Conservation (phyloP, 2,888 invertebrate species). For the Plutella xylostella region DNA sequence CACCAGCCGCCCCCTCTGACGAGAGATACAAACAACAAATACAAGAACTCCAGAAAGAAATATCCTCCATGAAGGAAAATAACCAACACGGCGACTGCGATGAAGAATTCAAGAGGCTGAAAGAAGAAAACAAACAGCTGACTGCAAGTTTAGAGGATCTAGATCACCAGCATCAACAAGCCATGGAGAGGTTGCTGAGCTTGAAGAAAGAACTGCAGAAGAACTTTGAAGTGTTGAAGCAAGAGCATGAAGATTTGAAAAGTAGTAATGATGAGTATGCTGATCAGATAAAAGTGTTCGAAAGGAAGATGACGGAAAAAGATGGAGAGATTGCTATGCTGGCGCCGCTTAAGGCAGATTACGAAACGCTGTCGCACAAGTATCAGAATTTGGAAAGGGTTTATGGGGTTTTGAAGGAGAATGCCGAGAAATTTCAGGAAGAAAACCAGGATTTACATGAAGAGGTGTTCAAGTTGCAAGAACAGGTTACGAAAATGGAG, state of each 20-base stretch:
- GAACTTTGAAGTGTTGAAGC: conserved; percentile 59
- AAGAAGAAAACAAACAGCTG: conserved; percentile 69
- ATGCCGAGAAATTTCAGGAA: conserved; percentile 63
- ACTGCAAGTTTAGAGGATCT: conserved; percentile 75
- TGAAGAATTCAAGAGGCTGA: conserved; percentile 59
- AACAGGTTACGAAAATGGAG: conserved; percentile 54
- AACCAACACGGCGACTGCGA: conserved; percentile 29
- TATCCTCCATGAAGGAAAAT: conserved; percentile 47
- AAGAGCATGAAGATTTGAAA: conserved; percentile 57
- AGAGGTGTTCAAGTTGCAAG: conserved; percentile 60
- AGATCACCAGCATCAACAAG: conserved; percentile 79
- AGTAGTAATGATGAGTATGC: conserved; percentile 54
- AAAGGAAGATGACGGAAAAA: conserved; percentile 50
- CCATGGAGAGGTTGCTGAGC: conserved; percentile 70
- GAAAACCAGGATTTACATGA: conserved; percentile 65
- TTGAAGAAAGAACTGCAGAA: conserved; percentile 66
- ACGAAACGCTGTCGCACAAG: conserved; percentile 53
- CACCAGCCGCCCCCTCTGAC: conserved; percentile 28
- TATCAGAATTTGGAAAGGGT: conserved; percentile 60
- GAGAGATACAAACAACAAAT: conserved; percentile 33
- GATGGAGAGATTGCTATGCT: conserved; percentile 46
- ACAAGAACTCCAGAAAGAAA: conserved; percentile 44
- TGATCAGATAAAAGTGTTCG: conserved; percentile 48
- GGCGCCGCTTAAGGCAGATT: conserved; percentile 34
- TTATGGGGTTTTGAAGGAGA: conserved; percentile 50